Conservation (phyloP, 2,113 vertebrate genomes). For the Hassar affinis region DNA sequence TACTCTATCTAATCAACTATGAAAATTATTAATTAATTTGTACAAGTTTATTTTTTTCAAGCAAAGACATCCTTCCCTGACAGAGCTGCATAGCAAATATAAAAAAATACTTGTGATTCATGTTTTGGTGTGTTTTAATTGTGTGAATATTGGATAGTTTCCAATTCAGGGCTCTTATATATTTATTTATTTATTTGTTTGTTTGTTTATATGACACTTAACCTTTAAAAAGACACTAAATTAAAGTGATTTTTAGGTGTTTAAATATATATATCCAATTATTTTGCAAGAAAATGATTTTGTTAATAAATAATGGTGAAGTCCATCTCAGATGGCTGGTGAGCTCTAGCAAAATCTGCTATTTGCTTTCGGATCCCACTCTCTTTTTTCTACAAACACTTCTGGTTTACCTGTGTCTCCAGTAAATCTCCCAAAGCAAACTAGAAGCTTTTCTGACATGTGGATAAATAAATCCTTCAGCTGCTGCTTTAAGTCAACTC, state of each 20-base stretch:
- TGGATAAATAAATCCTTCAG: not conserved
- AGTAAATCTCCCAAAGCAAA: conserved; percentile 13
- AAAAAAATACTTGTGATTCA: not conserved
- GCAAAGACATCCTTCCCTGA: not conserved
- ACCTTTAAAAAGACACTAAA: not conserved
- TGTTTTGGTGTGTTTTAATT: not conserved
- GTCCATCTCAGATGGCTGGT: not conserved
- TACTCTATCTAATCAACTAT: not conserved
- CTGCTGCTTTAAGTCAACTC: not conserved
- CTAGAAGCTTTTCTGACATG: not conserved
- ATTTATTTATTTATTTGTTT: too few relatives aligned
- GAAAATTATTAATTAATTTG: not conserved
- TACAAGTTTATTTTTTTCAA: not conserved
- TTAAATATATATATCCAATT: not conserved
- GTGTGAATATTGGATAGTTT: not conserved
- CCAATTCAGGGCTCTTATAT: not conserved
- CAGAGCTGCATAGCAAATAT: not conserved
- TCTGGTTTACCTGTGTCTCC: conserved; percentile 1
- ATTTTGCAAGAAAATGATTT: too few relatives aligned
- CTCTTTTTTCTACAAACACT: not conserved
- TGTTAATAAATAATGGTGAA: too few relatives aligned
- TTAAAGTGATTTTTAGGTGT: not conserved
- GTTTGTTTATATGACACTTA: not conserved
- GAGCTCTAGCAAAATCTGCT: not conserved
- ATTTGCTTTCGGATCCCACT: not conserved